phyloP scores from a whole-genome alignment of 35 echinoderm and acorn worm genomes.

The Eucidaris tribuloides region DNA sequence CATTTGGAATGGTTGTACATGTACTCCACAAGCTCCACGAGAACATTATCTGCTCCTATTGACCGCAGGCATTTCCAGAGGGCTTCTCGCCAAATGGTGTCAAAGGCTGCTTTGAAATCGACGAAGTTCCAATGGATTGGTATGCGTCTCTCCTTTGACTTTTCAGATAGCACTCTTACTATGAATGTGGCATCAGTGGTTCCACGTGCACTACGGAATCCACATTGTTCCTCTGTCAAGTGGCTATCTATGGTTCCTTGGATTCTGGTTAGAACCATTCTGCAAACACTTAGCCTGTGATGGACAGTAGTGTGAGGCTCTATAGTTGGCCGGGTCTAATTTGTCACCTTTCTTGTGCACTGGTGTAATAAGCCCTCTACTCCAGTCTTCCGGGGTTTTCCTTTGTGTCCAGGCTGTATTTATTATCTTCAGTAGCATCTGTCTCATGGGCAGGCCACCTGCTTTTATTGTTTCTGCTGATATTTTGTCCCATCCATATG shows the following conservation, averaged over 20 bases:
- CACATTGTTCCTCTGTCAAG: background rate
- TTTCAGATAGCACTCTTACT: background rate
- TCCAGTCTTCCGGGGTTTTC: conserved; percentile 23
- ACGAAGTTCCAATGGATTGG: conserved; percentile 17
- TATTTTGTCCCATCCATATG: conserved; percentile 1
- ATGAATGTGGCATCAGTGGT: background rate
- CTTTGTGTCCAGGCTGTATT: background rate
- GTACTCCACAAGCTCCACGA: background rate
- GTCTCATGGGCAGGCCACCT: background rate
- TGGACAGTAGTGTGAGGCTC: conserved; percentile 5
- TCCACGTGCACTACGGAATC: too few relatives aligned
- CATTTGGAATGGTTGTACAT: conserved; percentile 2
- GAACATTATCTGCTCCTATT: background rate
- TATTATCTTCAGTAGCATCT: conserved; percentile 13
- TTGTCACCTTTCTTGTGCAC: conserved; percentile 31
- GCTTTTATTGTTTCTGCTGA: background rate
- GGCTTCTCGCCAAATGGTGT: conserved; percentile 20
- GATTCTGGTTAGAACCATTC: background rate
- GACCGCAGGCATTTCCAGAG: conserved; percentile 4
- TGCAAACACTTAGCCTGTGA: background rate
- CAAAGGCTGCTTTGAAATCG: background rate
- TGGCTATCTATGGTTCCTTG: background rate
- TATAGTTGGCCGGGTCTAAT: conserved; percentile 23
- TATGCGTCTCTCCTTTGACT: conserved; percentile 20
- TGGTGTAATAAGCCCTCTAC: background rate